Conservation (phyloP, 2,113 vertebrate species). For the Sorex fumeus region DNA sequence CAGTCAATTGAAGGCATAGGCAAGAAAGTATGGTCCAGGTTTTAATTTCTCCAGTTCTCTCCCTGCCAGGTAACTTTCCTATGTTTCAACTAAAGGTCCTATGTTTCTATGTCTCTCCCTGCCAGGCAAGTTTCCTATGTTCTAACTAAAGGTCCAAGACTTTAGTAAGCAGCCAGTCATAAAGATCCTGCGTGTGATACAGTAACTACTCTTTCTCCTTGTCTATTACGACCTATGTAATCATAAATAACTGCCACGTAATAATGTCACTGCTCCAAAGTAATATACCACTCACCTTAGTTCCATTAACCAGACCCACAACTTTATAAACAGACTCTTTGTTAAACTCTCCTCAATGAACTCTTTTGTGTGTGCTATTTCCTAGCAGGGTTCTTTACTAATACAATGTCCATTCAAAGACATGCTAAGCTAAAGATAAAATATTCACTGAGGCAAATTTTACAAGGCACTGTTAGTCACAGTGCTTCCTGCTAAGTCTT, state of each 20-base stretch:
- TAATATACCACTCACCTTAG: background rate
- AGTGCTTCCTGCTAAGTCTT: background rate
- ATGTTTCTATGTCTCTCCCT: background rate
- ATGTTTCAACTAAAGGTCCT: too few species aligned
- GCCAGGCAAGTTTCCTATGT: background rate
- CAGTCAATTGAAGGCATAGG: background rate
- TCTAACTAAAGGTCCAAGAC: background rate
- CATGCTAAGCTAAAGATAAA: background rate
- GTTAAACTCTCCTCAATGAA: conserved; percentile 28
- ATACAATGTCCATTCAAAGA: conserved; percentile 13
- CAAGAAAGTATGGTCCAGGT: conserved; percentile 10
- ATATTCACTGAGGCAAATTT: background rate
- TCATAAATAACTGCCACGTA: background rate
- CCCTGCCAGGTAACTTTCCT: background rate
- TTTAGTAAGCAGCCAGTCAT: background rate
- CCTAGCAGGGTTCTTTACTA: background rate
- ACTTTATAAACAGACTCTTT: conserved; percentile 1
- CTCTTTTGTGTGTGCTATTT: background rate
- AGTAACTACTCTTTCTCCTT: conserved; percentile 16
- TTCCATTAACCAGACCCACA: background rate
- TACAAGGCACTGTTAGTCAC: background rate
- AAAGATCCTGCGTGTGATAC: background rate
- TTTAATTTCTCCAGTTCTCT: conserved; percentile 21
- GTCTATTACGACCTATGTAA: background rate
- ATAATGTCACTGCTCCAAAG: background rate